Percentiles rank a stretch among this genome's conserved stretches.
phyloP scores from a whole-genome alignment of 1,140 invertebrate species.

The Trichogramma pretiosum region DNA sequence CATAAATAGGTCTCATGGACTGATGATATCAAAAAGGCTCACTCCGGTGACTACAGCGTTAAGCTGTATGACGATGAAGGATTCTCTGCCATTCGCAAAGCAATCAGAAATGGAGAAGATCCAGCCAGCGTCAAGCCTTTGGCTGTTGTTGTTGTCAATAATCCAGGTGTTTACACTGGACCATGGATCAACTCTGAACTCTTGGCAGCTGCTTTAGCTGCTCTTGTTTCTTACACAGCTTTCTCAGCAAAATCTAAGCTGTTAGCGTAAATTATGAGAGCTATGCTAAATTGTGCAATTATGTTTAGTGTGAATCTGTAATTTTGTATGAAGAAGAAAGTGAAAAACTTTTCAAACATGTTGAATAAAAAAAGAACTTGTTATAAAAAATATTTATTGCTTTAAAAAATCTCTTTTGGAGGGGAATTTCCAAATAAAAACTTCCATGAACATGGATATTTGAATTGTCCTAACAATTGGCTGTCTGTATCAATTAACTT shows the following conservation, averaged over 20 bases:
- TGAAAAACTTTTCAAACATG: too few relatives aligned
- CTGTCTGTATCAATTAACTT: conserved; percentile 32
- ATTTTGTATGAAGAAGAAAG: conserved; percentile 12
- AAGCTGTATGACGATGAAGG: conserved; percentile 86
- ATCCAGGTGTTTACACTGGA: conserved; percentile 81
- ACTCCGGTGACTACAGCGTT: conserved; percentile 70
- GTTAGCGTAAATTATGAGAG: conserved; percentile 44
- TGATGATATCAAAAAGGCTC: conserved; percentile 72
- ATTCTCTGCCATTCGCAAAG: conserved; percentile 71
- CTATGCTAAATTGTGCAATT: conserved; percentile 14
- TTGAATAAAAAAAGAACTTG: background rate
- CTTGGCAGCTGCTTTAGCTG: conserved; percentile 68
- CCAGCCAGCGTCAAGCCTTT: conserved; percentile 61
- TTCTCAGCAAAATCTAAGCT: conserved; percentile 76
- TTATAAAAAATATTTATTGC: conserved; percentile 20
- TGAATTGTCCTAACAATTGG: conserved; percentile 33
- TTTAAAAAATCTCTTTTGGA: conserved; percentile 53
- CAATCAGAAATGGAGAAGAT: conserved; percentile 60
- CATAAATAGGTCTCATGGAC: conserved; percentile 81
- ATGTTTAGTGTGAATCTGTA: conserved; percentile 18
- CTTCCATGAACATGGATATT: conserved; percentile 56
- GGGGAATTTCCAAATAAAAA: conserved; percentile 55
- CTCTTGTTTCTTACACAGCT: conserved; percentile 77
- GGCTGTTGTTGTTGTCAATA: conserved; percentile 64
- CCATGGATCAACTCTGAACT: conserved; percentile 89